phyloP scores from a whole-genome alignment of 2,888 invertebrate genomes.

The Eupsilia transversa region DNA sequence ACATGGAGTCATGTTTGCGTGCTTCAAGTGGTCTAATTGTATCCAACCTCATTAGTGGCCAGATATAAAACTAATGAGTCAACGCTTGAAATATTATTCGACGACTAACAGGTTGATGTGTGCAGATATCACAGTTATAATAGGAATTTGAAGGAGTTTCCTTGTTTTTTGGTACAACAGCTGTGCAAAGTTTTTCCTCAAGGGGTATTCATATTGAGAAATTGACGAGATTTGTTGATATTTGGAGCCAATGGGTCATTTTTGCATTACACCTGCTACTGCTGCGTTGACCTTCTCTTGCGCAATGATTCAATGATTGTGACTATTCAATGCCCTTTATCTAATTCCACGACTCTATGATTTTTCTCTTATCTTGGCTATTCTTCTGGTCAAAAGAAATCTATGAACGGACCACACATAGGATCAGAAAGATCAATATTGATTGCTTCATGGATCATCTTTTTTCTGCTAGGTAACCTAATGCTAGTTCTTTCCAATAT shows the following conservation, averaged over 20 bases:
- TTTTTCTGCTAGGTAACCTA: neutral
- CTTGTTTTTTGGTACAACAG: slow-evolving; percentile 27
- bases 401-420: neutral
- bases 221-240: neutral
- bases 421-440: neutral
- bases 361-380: neutral
- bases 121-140: slow-evolving; percentile 6
- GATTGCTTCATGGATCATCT: neutral
- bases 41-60: slow-evolving; percentile 49
- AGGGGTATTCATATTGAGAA: neutral
- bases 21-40: slow-evolving; percentile 56
- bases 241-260: neutral
- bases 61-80: slow-evolving; percentile 40
- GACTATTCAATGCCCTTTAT: neutral
- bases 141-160: slow-evolving; percentile 33
- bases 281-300: neutral
- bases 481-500: neutral
- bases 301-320: neutral
- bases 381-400: neutral
- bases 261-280: neutral
- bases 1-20: slow-evolving; percentile 62
- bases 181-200: slow-evolving; percentile 19
- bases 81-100: slow-evolving; percentile 43
- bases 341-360: neutral
- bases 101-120: slow-evolving; percentile 24